Conservation (phyloP, 2,797 vertebrate species). For the Manis pentadactyla region DNA sequence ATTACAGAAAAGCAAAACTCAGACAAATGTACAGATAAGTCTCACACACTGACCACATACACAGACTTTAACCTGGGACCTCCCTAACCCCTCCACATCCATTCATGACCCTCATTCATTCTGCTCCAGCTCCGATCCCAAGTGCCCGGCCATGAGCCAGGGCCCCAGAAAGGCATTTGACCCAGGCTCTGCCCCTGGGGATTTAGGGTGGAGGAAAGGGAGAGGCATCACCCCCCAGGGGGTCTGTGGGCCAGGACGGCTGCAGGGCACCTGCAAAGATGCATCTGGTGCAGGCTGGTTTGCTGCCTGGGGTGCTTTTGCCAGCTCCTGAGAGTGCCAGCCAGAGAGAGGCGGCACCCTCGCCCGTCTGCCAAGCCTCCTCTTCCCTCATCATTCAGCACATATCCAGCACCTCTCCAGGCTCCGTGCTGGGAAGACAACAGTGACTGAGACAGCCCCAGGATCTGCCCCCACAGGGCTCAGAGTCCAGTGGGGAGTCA, state of each 20-base stretch:
- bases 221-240: no score
- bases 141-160: not conserved
- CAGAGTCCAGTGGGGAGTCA: not conserved
- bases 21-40: not conserved
- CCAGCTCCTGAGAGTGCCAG: not conserved
- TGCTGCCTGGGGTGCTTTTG: not conserved
- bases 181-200: not conserved
- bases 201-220: not conserved
- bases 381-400: not conserved
- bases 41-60: fast-evolving
- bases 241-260: not conserved
- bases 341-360: not conserved
- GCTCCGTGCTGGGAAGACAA: not conserved
- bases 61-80: not conserved
- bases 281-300: not conserved
- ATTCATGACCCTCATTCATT: not conserved
- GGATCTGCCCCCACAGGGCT: not conserved
- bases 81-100: fast-evolving
- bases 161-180: not conserved
- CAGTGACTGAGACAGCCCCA: not conserved
- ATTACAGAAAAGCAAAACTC: not conserved
- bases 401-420: not conserved
- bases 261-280: fast-evolving
- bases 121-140: not conserved
- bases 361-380: not conserved